These are phyloP conservation scores for Sturmia bella DNA, from an alignment of 2,888 invertebrate genomes.

Conservation along the genomic window DNA sequence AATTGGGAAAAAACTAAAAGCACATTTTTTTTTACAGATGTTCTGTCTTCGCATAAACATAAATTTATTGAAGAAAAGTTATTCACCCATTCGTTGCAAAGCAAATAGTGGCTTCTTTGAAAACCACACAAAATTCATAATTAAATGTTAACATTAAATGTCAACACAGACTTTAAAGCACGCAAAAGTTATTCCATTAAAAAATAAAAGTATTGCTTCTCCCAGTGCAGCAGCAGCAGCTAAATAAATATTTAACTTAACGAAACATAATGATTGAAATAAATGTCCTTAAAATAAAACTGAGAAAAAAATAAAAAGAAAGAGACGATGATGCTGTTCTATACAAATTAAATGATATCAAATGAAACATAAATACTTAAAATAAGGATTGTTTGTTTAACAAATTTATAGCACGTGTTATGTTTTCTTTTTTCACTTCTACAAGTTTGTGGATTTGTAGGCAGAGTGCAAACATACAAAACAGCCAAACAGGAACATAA, in stretches of 20 bases:
- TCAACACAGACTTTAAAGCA: slow-evolving; percentile 36
- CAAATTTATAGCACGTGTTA: slow-evolving; percentile 66
- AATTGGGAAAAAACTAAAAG: slow-evolving; percentile 61
- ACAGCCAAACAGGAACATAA: slow-evolving; percentile 39
- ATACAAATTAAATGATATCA: slow-evolving; percentile 20
- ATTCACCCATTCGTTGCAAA: slow-evolving; percentile 31
- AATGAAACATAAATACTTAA: slow-evolving; percentile 39
- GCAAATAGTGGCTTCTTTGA: slow-evolving; percentile 46
- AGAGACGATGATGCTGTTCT: not conserved
- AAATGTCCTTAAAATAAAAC: slow-evolving; percentile 45
- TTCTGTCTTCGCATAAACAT: slow-evolving; percentile 18
- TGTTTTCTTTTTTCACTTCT: not conserved
- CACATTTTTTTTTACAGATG: slow-evolving; percentile 38
- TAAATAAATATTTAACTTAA: slow-evolving; percentile 64
- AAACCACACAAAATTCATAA: slow-evolving; percentile 58
- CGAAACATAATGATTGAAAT: slow-evolving; percentile 50
- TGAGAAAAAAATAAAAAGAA: too few relatives aligned
- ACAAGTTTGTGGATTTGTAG: not conserved
- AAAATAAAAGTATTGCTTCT: not conserved
- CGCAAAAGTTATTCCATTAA: slow-evolving; percentile 2
- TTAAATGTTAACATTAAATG: slow-evolving; percentile 68
- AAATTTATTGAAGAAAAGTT: slow-evolving; percentile 22
- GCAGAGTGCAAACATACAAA: slow-evolving; percentile 1
- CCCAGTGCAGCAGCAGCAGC: slow-evolving; percentile 27
- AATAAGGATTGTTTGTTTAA: slow-evolving; percentile 59